These are phyloP conservation scores for Geopemphigus sp. DNA, from an alignment of 1,140 invertebrate species.

Conservation along the genomic window DNA sequence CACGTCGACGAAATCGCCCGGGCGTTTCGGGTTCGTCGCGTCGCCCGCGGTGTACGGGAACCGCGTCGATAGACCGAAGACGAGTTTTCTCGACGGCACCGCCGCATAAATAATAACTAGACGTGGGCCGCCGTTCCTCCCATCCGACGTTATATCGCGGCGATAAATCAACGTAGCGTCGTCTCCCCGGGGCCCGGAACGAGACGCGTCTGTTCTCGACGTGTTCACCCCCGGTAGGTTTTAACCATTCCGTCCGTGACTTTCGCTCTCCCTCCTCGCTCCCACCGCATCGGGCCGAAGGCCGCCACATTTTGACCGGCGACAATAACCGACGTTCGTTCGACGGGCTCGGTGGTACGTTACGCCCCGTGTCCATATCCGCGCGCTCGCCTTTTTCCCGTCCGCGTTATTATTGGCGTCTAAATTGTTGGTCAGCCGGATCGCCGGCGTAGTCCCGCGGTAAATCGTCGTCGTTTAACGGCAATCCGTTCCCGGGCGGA, in stretches of 20 bases:
- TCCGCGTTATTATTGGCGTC: no score
- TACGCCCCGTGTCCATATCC: no score
- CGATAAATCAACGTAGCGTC: constrained; percentile 41
- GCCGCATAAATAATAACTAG: constrained; percentile 15
- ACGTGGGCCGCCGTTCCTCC: constrained; percentile 36
- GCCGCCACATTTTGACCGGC: constrained; percentile 19
- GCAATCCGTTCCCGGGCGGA: no score
- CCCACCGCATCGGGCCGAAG: no score
- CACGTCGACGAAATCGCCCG: no score
- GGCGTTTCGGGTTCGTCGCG: no score
- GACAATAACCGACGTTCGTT: constrained; percentile 1
- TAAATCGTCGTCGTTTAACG: no score
- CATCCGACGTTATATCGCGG: constrained; percentile 36
- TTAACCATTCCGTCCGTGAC: constrained; percentile 18
- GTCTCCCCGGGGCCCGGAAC: neutral
- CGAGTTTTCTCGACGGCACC: neutral
- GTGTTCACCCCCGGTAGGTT: constrained; percentile 26
- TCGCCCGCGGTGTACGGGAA: no score
- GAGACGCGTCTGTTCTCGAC: constrained; percentile 18
- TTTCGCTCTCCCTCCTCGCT: constrained; percentile 20
- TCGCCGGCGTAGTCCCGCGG: no score
- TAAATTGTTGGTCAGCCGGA: no score
- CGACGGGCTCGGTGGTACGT: no score
- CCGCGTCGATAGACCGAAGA: neutral
- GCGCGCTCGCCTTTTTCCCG: no score